A percentile compares a stretch with the other conserved stretches of the same genome.
Evolutionary conservation across 2,113 vertebrate genomes (phyloP).

Genomic region (Numida meleagris): DNA sequence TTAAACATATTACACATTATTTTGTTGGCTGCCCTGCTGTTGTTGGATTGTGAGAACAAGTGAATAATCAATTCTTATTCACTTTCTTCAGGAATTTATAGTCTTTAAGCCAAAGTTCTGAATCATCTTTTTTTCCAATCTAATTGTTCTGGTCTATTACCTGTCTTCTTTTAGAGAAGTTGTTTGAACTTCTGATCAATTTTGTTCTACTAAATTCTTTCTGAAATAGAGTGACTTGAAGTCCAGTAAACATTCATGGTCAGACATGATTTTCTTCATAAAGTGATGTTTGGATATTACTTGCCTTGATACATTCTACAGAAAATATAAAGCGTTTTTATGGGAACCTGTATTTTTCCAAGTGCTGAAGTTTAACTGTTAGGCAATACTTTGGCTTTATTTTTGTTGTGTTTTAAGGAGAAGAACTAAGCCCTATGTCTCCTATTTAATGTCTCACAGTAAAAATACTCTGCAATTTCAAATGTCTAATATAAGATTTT

Average conservation of each 20-base stretch:
- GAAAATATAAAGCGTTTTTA: neutral
- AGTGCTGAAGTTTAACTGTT: neutral
- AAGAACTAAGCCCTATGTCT: neutral
- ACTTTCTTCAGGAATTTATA: constrained; percentile 25
- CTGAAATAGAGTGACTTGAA: neutral
- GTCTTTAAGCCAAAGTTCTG: constrained; percentile 18
- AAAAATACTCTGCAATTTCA: neutral
- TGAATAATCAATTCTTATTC: constrained; percentile 54
- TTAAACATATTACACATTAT: constrained; percentile 19
- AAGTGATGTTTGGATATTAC: neutral
- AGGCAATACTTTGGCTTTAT: neutral
- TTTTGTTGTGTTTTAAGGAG: neutral
- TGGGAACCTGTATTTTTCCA: neutral
- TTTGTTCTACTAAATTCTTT: neutral
- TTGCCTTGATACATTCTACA: neutral
- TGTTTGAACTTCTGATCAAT: neutral
- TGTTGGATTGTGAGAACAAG: neutral
- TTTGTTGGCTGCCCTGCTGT: constrained; percentile 15
- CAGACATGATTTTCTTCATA: neutral
- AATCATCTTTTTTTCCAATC: constrained; percentile 29
- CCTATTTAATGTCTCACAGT: neutral
- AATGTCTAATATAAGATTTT: neutral
- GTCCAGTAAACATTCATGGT: neutral
- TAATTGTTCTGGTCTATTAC: constrained; percentile 17
- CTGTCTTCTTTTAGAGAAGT: neutral